These are phyloP conservation scores for Drosophila burlai DNA, from an alignment of 1,140 invertebrate species.

Conservation along the genomic window DNA sequence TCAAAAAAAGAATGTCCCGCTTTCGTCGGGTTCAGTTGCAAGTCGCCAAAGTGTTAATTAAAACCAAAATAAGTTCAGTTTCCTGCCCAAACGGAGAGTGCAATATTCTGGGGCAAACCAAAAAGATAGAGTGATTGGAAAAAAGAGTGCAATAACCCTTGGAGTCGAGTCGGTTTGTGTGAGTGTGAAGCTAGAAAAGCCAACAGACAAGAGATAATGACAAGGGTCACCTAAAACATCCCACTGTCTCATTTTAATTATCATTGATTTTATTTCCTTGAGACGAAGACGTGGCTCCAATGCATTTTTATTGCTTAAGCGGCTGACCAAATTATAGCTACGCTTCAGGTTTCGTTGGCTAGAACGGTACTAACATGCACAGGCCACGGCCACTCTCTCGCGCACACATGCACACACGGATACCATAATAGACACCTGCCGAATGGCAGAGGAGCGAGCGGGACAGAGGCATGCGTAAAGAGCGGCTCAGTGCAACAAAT, in stretches of 20 bases:
- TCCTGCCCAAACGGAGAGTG: constrained; percentile 34
- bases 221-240: constrained; percentile 60
- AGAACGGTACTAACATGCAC: constrained; percentile 79
- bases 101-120: constrained; percentile 36
- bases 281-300: constrained; percentile 73
- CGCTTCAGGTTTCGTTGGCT: constrained; percentile 79
- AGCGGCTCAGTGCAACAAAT: constrained; percentile 65
- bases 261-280: constrained; percentile 38
- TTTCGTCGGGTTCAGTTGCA: constrained; percentile 36
- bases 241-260: constrained; percentile 14
- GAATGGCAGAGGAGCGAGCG: constrained; percentile 32
- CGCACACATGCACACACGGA: constrained; percentile 9
- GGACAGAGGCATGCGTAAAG: constrained; percentile 53
- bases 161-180: constrained; percentile 44
- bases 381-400: constrained; percentile 25
- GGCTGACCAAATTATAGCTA: constrained; percentile 75
- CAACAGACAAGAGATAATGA: constrained; percentile 47
- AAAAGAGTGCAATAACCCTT: constrained; percentile 79
- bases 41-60: constrained; percentile 39
- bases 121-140: constrained; percentile 39
- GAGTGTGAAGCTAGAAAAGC: constrained; percentile 52
- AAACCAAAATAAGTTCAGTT: constrained; percentile 23
- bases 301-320: constrained; percentile 61
- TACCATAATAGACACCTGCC: constrained; percentile 43
- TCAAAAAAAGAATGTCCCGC: constrained; percentile 69